Percentiles rank a stretch among this genome's conserved stretches.
phyloP scores from a whole-genome alignment of 1,140 invertebrate genomes.

The Philotrypesis tridentata region DNA sequence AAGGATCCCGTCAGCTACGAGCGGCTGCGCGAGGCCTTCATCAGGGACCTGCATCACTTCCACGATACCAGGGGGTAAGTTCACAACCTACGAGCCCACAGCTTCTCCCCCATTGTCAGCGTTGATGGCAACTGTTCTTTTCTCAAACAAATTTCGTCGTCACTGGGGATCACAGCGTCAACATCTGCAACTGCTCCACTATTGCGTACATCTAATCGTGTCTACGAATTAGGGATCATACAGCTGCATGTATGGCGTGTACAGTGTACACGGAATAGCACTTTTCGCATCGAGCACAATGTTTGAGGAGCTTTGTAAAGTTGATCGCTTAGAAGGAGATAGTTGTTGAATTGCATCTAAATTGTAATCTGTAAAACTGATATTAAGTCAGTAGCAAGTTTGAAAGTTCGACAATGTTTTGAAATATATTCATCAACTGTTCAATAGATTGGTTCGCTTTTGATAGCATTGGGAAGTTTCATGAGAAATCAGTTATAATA shows the following conservation, averaged over 20 bases:
- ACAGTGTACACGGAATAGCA: too few relatives aligned
- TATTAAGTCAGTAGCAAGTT: too few relatives aligned
- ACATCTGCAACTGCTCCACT: background rate
- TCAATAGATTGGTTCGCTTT: background rate
- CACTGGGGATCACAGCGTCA: background rate
- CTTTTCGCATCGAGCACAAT: too few relatives aligned
- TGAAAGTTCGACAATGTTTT: background rate
- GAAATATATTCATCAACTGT: background rate
- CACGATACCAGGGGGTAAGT: constrained; percentile 89
- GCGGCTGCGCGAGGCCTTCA: constrained; percentile 83
- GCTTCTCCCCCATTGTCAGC: background rate
- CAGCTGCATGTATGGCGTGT: too few relatives aligned
- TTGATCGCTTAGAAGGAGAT: too few relatives aligned
- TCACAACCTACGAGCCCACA: background rate
- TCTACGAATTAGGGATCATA: too few relatives aligned
- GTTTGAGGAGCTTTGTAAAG: too few relatives aligned
- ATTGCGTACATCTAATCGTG: background rate
- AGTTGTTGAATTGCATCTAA: background rate
- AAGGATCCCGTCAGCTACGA: constrained; percentile 83
- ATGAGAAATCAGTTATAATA: background rate
- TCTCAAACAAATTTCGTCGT: background rate
- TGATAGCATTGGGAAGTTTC: background rate
- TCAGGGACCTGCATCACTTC: constrained; percentile 87
- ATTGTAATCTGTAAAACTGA: background rate
- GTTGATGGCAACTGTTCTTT: background rate